Conservation (phyloP, 35 echinoderm and acorn worm species). For the Apostichopus californicus region DNA sequence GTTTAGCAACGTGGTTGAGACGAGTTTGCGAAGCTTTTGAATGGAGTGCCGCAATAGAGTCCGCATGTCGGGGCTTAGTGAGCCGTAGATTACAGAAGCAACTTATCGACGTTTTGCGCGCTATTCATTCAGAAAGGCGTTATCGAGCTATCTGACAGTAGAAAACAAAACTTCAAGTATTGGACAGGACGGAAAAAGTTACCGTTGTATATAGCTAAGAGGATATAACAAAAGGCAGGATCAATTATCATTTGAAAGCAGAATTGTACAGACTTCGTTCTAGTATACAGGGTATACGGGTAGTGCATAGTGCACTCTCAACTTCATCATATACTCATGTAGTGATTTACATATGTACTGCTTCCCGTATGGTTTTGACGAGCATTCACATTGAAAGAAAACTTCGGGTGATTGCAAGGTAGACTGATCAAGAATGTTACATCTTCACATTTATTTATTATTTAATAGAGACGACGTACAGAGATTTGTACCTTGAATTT, state of each 20-base stretch:
- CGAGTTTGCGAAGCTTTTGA: conserved; percentile 28
- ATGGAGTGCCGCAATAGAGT: conserved; percentile 9
- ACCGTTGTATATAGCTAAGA: conserved; percentile 43
- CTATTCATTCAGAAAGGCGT: conserved; percentile 43
- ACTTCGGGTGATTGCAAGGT: too few species aligned
- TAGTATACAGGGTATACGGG: background rate
- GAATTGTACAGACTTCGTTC: conserved; percentile 7
- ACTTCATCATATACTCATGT: too few species aligned
- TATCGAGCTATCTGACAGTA: conserved; percentile 15
- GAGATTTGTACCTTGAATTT: too few species aligned
- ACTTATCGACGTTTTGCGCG: conserved; percentile 27
- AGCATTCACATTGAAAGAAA: too few species aligned
- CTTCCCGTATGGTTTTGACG: too few species aligned
- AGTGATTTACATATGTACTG: too few species aligned
- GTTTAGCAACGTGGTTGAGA: conserved; percentile 31
- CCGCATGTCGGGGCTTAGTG: conserved; percentile 21
- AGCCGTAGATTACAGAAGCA: conserved; percentile 35
- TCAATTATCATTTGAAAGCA: conserved; percentile 44
- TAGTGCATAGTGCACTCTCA: background rate
- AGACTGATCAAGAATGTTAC: too few species aligned
- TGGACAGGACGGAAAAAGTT: conserved; percentile 35
- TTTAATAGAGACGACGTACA: too few species aligned
- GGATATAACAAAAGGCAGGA: conserved; percentile 28
- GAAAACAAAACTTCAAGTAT: conserved; percentile 27
- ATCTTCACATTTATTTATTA: too few species aligned